Percentiles rank a stretch among this genome's conserved stretches.
These are phyloP conservation scores for Drosophila rhopaloa DNA, from an alignment of 1,140 invertebrate species.

Conservation along the genomic window DNA sequence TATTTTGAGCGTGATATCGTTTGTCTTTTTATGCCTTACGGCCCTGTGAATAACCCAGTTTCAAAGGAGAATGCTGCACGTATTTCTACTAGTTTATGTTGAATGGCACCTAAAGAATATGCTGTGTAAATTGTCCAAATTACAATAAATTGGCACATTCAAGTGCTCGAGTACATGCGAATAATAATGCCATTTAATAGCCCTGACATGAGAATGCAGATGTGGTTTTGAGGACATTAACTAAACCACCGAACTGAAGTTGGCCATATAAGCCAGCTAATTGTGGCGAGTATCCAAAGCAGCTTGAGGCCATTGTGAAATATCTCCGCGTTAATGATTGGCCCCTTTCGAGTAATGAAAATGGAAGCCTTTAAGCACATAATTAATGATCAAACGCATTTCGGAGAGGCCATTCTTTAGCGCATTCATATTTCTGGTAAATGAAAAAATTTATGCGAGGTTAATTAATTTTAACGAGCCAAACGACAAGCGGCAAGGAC, in stretches of 20 bases:
- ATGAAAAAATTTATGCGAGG: constrained; percentile 60
- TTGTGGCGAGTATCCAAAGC: constrained; percentile 11
- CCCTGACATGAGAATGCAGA: constrained; percentile 4
- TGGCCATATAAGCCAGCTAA: constrained; percentile 23
- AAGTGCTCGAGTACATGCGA: constrained; percentile 10
- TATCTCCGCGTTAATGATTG: constrained; percentile 17
- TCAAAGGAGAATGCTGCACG: constrained; percentile 35
- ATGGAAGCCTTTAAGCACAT: constrained; percentile 9
- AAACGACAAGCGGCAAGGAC: constrained; percentile 22
- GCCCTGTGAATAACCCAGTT: constrained; percentile 16
- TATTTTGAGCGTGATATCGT: constrained; percentile 33
- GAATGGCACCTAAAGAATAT: constrained; percentile 29
- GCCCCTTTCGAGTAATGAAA: neutral
- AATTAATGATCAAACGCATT: constrained; percentile 39
- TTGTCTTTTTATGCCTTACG: constrained; percentile 37
- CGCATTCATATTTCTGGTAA: constrained; percentile 55
- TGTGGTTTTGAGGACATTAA: constrained; percentile 18
- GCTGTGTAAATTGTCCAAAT: constrained; percentile 43
- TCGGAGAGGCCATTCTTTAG: constrained; percentile 22
- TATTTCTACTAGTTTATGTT: constrained; percentile 34
- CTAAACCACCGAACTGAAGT: neutral
- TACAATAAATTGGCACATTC: constrained; percentile 49
- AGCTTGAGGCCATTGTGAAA: constrained; percentile 8
- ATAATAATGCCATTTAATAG: constrained; percentile 22
- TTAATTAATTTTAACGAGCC: constrained; percentile 66